phyloP scores from a whole-genome alignment of 2,113 vertebrate genomes.

The Datnioides undecimradiatus region DNA sequence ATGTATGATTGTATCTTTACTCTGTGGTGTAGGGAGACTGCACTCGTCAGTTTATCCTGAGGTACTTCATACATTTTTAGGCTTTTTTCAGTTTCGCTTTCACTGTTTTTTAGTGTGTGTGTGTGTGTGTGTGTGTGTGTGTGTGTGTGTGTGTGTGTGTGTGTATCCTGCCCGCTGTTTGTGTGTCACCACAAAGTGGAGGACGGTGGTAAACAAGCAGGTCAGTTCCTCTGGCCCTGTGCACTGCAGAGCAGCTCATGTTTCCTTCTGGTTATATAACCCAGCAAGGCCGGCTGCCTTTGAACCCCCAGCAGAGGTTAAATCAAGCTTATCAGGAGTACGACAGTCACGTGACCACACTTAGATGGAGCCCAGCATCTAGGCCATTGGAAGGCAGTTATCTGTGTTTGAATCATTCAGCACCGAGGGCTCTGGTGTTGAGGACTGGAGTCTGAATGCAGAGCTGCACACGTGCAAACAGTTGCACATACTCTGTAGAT shows the following conservation, averaged over 20 bases:
- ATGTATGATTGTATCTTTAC: slow-evolving; percentile 49
- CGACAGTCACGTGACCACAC: slow-evolving; percentile 53
- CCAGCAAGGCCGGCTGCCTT: slow-evolving; percentile 31
- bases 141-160: not conserved
- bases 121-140: not conserved
- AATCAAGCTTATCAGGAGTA: slow-evolving; percentile 59
- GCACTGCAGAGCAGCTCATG: slow-evolving; percentile 37
- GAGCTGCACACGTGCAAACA: too few relatives aligned
- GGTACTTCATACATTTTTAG: slow-evolving; percentile 9
- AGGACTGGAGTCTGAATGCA: not conserved
- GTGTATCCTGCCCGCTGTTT: too few relatives aligned
- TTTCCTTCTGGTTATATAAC: slow-evolving; percentile 66
- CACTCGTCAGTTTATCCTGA: slow-evolving; percentile 7
- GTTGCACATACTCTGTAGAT: too few relatives aligned
- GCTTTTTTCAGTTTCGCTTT: not conserved
- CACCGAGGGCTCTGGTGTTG: not conserved
- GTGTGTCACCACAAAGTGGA: not conserved
- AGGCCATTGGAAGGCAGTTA: slow-evolving; percentile 49
- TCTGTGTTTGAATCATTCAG: slow-evolving; percentile 54
- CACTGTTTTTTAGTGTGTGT: not conserved
- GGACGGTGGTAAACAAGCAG: slow-evolving; percentile 7
- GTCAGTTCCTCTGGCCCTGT: slow-evolving; percentile 13
- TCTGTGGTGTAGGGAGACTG: not conserved
- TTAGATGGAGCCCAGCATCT: slow-evolving; percentile 43
- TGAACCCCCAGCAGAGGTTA: slow-evolving; percentile 68